Percentiles rank a stretch among this genome's conserved stretches.
phyloP scores from a whole-genome alignment of 2,797 vertebrate genomes.

The Chiloscyllium punctatum region DNA sequence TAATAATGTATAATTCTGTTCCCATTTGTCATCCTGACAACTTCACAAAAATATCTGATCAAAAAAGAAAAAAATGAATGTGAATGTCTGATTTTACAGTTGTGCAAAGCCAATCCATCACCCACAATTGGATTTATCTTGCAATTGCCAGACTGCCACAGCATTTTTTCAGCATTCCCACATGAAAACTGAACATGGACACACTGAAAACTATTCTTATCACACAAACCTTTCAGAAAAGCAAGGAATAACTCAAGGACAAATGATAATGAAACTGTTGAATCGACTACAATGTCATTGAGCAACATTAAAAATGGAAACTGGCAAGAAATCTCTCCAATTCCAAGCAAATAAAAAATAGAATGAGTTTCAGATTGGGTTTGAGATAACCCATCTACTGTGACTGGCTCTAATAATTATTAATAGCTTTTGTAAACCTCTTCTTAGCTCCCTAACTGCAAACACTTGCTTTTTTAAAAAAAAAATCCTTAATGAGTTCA shows the following conservation, averaged over 20 bases:
- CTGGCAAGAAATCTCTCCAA: neutral
- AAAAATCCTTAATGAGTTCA: neutral
- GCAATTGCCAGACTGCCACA: neutral
- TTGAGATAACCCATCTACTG: slow-evolving; percentile 1
- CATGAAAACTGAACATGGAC: neutral
- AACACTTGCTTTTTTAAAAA: neutral
- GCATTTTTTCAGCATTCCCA: neutral
- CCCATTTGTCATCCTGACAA: neutral
- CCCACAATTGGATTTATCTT: neutral
- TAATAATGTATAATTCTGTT: neutral
- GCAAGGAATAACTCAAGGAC: slow-evolving; percentile 4
- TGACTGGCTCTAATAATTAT: neutral
- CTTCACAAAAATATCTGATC: neutral
- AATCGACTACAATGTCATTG: neutral
- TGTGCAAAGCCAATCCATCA: neutral
- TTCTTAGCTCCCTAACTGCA: neutral
- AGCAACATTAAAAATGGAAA: neutral
- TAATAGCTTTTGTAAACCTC: neutral
- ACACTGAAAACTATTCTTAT: neutral
- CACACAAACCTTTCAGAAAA: neutral
- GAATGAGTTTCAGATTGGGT: slow-evolving; percentile 14
- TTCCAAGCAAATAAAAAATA: neutral
- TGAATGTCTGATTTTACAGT: neutral
- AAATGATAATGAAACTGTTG: neutral
- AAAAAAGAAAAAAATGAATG: neutral